phyloP scores from a whole-genome alignment of 2,888 invertebrate species.

The Crepidodera aurea region DNA sequence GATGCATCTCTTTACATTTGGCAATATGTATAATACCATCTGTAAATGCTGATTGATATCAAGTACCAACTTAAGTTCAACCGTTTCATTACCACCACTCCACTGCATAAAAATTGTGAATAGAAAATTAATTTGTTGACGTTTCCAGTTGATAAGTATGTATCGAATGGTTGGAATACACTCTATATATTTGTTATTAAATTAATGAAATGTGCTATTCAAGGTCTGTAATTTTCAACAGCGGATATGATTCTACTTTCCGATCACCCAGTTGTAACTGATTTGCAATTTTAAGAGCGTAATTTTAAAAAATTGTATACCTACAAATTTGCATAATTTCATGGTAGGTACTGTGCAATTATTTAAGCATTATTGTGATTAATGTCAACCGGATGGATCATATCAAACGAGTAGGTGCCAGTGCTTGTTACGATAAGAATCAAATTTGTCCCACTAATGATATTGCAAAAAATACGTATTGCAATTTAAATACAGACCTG shows the following conservation, averaged over 20 bases:
- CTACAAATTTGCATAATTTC: conserved; percentile 14
- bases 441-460: too few relatives aligned
- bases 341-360: conserved; percentile 20
- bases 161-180: too few relatives aligned
- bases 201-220: neutral
- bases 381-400: conserved; percentile 29
- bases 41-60: too few relatives aligned
- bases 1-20: too few relatives aligned
- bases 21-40: too few relatives aligned
- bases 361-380: conserved; percentile 22
- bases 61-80: too few relatives aligned
- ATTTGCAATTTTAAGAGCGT: conserved; percentile 20
- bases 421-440: neutral
- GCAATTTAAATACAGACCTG: too few relatives aligned
- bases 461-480: too few relatives aligned
- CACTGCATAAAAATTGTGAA: too few relatives aligned
- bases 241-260: conserved; percentile 22
- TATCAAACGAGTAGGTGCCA: conserved; percentile 6
- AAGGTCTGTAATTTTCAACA: conserved; percentile 17
- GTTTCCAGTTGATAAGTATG: too few relatives aligned
- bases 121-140: too few relatives aligned
- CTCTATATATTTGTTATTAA: neutral
- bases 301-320: conserved; percentile 9
- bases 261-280: conserved; percentile 22
- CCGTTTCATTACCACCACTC: too few relatives aligned